Base-by-base conservation (phyloP, 2,113 vertebrate genomes). In the Callionymus lyra region DNA sequence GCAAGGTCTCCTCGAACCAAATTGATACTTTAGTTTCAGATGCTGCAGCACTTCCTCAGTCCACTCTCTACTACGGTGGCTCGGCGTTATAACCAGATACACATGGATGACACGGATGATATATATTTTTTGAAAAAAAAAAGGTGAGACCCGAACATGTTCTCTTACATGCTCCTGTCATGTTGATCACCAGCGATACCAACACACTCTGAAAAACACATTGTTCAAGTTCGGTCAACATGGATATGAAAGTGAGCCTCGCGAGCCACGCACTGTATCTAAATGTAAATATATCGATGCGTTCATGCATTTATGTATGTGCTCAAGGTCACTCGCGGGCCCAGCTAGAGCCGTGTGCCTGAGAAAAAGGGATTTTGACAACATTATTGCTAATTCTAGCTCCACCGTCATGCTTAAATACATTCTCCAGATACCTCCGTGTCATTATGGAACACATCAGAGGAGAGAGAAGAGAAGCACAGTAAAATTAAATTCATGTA, bases 241-340 rank as follows among this genome's bases (percentile, higher is more conserved):
- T 12, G 21, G 18, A 21, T n/a, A n/a, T 41, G 18, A 41, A 19
- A 41, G 39, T n/a, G 42, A 34, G 31, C 31, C 31, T 15, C 9
- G 14, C 15, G 31, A 32, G 33, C 18, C 18, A 41, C 39, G 38
- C 8, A 27, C 4, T 8, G 35, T 48, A 55, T 80, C 51, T 70
- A 64, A 75, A 79, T 72, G 61, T 71, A 77, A 79, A 77, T 71
- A 72, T 72, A 46, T 44, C 52, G 43, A 62, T 57, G 47, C 67
- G 63, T 76, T 74, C 63, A 74, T 75, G 42, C 53, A 76, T 79
- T 74, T 74, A 75, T 77, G 63, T 36, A 82, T 72, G 59, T 61
- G 56, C 69, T 68, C 72, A 72, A 80, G 75, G 71, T 79, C 70
- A 76, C 35, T 34, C 12, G 50, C 39, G 40, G 48, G 35, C 50